Conservation (phyloP, 2,113 vertebrate genomes). For the Channa maculata region DNA sequence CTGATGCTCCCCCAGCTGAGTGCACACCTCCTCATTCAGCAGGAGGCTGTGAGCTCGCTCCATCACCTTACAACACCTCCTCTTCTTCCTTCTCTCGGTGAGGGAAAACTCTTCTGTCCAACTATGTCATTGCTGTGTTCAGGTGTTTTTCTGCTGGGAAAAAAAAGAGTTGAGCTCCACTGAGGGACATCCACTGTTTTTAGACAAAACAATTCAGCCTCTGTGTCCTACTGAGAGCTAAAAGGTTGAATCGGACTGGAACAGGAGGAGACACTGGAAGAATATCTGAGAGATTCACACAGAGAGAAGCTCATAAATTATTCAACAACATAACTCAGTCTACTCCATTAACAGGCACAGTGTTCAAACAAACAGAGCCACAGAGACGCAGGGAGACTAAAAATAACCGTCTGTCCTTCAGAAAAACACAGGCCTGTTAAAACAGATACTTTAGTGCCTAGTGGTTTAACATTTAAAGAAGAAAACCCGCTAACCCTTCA, state of each 20-base stretch:
- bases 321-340: conserved; percentile 34
- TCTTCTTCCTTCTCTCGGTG: conserved; percentile 36
- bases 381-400: conserved; percentile 12
- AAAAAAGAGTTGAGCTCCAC: neutral
- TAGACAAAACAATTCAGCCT: neutral
- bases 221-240: conserved; percentile 1
- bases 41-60: conserved; percentile 89
- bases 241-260: conserved; percentile 10
- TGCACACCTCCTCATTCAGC: conserved; percentile 86
- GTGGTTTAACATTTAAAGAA: too few relatives aligned
- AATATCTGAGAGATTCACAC: conserved; percentile 13
- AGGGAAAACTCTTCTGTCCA: neutral
- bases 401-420: conserved; percentile 22
- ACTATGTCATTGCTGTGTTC: conserved; percentile 8
- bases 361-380: conserved; percentile 13
- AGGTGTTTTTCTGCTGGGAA: neutral
- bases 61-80: conserved; percentile 73
- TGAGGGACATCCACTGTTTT: neutral
- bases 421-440: neutral
- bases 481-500: too few relatives aligned
- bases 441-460: neutral
- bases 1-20: conserved; percentile 86
- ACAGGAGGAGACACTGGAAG: neutral
- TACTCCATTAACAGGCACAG: neutral
- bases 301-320: conserved; percentile 48